Percentiles rank a stretch among this genome's conserved stretches.
phyloP scores from a whole-genome alignment of 2,113 vertebrate species.

The Phyllopteryx taeniolatus region DNA sequence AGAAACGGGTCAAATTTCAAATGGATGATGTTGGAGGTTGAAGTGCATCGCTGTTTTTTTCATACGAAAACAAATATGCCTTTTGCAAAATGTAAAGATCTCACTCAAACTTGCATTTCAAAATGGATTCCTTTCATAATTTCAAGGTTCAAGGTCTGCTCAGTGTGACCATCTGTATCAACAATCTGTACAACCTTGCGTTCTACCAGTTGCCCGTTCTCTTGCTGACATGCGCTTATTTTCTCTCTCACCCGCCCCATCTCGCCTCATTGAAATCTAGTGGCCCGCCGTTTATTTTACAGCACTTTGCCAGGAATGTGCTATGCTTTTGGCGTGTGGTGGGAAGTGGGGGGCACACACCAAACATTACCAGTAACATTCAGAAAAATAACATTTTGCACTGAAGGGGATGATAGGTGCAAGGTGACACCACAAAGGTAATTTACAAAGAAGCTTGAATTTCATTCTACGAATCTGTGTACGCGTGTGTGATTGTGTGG shows the following conservation, averaged over 20 bases:
- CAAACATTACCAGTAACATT: conserved; percentile 43
- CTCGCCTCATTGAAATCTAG: conserved; percentile 39
- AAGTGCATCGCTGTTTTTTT: not conserved
- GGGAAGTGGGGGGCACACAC: conserved; percentile 8
- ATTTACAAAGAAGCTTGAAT: conserved; percentile 45
- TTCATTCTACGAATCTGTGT: conserved; percentile 24
- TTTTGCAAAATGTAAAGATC: not conserved
- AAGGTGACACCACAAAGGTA: conserved; percentile 38
- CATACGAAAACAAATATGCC: conserved; percentile 15
- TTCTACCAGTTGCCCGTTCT: conserved; percentile 41
- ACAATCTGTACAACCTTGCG: conserved; percentile 31
- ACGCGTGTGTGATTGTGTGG: conserved; percentile 6
- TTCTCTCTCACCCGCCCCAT: conserved; percentile 45
- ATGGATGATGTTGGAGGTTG: not conserved
- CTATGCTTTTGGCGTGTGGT: not conserved
- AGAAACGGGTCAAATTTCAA: not conserved
- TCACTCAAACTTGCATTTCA: conserved; percentile 8
- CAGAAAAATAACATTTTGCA: conserved; percentile 47
- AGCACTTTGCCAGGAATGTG: conserved; percentile 63
- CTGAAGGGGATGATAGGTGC: conserved; percentile 2
- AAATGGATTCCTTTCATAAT: conserved; percentile 14
- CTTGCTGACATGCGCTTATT: conserved; percentile 51
- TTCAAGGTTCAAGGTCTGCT: conserved; percentile 17
- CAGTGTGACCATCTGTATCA: conserved; percentile 57
- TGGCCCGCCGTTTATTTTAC: conserved; percentile 59